Percentiles rank a stretch among this genome's conserved stretches.
These are phyloP conservation scores for Bombus sylvicola DNA, from an alignment of 1,140 invertebrate species.

Conservation along the genomic window DNA sequence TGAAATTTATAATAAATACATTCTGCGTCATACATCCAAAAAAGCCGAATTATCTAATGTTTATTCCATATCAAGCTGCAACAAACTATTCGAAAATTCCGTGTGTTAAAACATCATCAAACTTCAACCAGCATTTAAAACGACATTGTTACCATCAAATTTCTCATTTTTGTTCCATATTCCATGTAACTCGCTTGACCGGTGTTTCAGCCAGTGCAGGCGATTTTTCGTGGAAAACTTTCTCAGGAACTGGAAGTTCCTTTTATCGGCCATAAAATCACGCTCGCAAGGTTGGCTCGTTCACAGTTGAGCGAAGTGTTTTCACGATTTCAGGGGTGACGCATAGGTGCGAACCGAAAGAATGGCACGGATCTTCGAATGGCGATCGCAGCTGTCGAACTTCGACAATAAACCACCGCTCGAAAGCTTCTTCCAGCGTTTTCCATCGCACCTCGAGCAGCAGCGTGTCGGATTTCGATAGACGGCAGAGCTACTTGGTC, in stretches of 20 bases:
- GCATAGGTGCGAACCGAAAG: conserved; percentile 36
- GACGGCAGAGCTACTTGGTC: conserved; percentile 19
- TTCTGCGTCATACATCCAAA: too few relatives aligned
- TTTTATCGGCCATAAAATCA: not conserved
- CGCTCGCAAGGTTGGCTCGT: not conserved
- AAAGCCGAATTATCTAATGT: too few relatives aligned
- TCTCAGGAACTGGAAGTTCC: not conserved
- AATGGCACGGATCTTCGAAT: conserved; percentile 7
- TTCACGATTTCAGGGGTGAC: not conserved
- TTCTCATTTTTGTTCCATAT: too few relatives aligned
- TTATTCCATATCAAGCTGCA: too few relatives aligned
- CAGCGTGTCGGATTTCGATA: conserved; percentile 48
- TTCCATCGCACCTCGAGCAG: conserved; percentile 27
- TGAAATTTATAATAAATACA: too few relatives aligned
- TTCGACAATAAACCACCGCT: conserved; percentile 24
- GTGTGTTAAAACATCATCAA: too few relatives aligned
- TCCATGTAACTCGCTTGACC: too few relatives aligned
- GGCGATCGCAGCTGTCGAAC: conserved; percentile 44
- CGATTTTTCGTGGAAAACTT: not conserved
- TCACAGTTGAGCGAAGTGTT: conserved; percentile 3
- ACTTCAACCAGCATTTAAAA: too few relatives aligned
- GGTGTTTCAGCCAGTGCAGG: not conserved
- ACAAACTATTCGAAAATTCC: too few relatives aligned
- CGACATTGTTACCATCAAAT: too few relatives aligned
- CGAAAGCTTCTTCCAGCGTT: conserved; percentile 24